Base-by-base conservation (phyloP, 2,113 vertebrate species). In the Pelobates fuscus region DNA sequence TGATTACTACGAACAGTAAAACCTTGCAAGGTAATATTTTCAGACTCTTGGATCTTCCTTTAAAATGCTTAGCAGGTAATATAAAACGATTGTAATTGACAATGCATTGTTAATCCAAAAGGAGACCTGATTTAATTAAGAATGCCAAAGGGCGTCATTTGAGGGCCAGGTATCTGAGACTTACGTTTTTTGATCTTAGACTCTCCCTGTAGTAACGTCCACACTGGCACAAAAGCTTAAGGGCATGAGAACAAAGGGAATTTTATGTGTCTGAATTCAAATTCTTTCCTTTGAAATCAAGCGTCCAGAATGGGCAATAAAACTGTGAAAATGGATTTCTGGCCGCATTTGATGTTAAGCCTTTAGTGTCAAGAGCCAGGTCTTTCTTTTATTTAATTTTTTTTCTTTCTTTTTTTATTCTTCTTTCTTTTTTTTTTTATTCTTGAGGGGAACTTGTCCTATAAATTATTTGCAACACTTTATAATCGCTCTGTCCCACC, bases 321-420 rank as follows among this genome's bases (percentile, higher is more conserved):
- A 89, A 93, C 90, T 92, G 92, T 91, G 92, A 91, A 95, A 95
- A 96, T 93, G 93, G 93, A 96, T 94, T 97, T 94, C 92, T 91
- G 88, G 93, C 89, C 91, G 91, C 85, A 95, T 95, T 97, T 95
- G 94, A 97, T 96, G 95, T 96, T 93, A 94, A 95, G 94, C 94
- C 94, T 95, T 94, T 87, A 93, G 94, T 93, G 95, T 94, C 93
- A 89, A 91, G 93, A 84, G 91, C 90, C 84, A 80, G 86, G 86
- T 80, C 87, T 86, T 86, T 85, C 84, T 58, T 85, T 83, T 78
- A 79, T 80, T 15, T 6, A 6, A 6, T 68, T 49, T 1, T 14
- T 55, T 62, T 83, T 65, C 79, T 74, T 70, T 61, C 11, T 3
- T 41, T 77, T 69, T 77, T 64, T 80, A 77, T 83, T 80, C 82